Percentiles rank a stretch among this genome's conserved stretches.
phyloP scores from a whole-genome alignment of 2,888 invertebrate species.

The Drosophila vallismaia region DNA sequence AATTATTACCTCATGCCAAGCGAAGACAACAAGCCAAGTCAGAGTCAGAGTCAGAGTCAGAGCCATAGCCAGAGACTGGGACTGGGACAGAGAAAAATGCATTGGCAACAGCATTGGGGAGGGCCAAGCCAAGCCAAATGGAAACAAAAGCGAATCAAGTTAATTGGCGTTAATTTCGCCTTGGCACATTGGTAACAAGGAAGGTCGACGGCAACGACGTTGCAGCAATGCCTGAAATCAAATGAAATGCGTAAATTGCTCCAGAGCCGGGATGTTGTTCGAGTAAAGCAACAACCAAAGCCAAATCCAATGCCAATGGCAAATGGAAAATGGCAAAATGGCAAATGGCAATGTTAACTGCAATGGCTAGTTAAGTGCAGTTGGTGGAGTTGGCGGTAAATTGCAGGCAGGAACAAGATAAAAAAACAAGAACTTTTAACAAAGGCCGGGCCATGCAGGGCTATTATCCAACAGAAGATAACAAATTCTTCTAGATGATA shows the following conservation, averaged over 20 bases:
- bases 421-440: too few relatives aligned
- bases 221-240: conserved; percentile 55
- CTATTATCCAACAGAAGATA: conserved; percentile 26
- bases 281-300: conserved; percentile 20
- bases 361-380: conserved; percentile 48
- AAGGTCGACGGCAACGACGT: conserved; percentile 51
- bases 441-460: not conserved
- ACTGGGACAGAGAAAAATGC: conserved; percentile 52
- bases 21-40: conserved; percentile 7
- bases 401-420: not conserved
- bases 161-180: conserved; percentile 76
- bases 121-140: conserved; percentile 19
- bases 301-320: conserved; percentile 38
- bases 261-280: conserved; percentile 22
- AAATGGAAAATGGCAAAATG: conserved; percentile 47
- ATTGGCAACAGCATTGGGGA: conserved; percentile 12
- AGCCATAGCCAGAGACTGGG: conserved; percentile 18
- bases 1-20: conserved; percentile 66
- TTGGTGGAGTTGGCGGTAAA: conserved; percentile 19
- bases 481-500: conserved; percentile 10
- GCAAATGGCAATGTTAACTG: conserved; percentile 25
- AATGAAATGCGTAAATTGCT: conserved; percentile 75
- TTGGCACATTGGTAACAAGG: conserved; percentile 70
- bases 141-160: conserved; percentile 71
- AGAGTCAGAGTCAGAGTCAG: conserved; percentile 23